A percentile compares a stretch with the other conserved stretches of the same genome.
phyloP scores from a whole-genome alignment of 2,888 invertebrate genomes.

The Smittia sp. region DNA sequence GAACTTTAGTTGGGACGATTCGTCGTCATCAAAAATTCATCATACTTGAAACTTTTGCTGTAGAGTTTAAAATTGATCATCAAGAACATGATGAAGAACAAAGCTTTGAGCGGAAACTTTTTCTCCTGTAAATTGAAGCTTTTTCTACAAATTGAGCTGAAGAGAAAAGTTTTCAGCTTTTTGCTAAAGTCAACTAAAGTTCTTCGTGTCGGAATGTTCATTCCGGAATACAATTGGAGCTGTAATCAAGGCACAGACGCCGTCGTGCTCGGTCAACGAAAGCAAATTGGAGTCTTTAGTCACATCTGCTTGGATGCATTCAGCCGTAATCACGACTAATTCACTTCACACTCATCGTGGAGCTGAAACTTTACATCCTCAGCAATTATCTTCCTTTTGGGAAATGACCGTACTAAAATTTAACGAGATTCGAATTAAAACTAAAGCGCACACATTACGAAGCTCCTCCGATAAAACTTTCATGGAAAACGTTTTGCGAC shows the following conservation, averaged over 20 bases:
- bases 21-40: constrained; percentile 2
- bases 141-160: too few species aligned
- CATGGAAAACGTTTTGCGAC: background rate
- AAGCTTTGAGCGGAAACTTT: too few species aligned
- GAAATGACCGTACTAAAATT: constrained; percentile 39
- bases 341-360: background rate
- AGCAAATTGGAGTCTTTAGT: background rate
- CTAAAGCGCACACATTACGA: constrained; percentile 17
- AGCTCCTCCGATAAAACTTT: background rate
- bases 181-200: too few species aligned
- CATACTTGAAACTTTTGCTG: background rate
- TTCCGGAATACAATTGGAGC: background rate
- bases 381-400: constrained; percentile 23
- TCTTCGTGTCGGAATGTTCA: background rate
- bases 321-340: background rate
- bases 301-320: background rate
- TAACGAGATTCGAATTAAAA: constrained; percentile 39
- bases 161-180: too few species aligned
- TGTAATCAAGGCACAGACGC: too few species aligned
- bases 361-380: constrained; percentile 16
- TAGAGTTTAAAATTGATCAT: background rate
- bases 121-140: too few species aligned
- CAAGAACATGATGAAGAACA: too few species aligned
- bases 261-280: background rate
- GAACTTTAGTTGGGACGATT: background rate